Percentiles rank a stretch among this genome's conserved stretches.
Evolutionary conservation across 2,797 vertebrate genomes (phyloP).

Genomic region (Cirrhinus molitorella): DNA sequence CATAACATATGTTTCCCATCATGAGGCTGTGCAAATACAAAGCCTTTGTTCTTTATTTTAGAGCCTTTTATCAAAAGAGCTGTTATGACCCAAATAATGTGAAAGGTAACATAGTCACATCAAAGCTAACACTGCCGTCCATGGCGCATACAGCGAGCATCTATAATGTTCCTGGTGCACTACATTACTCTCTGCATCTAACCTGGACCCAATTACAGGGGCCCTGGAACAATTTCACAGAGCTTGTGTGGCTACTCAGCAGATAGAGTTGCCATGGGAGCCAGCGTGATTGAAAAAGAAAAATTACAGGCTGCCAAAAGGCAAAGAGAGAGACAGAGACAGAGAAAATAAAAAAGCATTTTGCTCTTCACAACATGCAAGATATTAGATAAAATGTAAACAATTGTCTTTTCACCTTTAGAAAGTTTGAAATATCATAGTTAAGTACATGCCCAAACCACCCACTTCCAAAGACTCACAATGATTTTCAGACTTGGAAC

Average conservation of each 20-base stretch:
- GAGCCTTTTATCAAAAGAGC: slow-evolving; percentile 36
- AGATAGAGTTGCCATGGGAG: slow-evolving; percentile 71
- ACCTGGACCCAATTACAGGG: slow-evolving; percentile 65
- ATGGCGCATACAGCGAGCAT: slow-evolving; percentile 6
- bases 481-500: neutral
- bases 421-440: slow-evolving; percentile 1
- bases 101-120: slow-evolving; percentile 35
- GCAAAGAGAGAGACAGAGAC: slow-evolving; percentile 35
- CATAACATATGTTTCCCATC: slow-evolving; percentile 1
- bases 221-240: slow-evolving; percentile 66
- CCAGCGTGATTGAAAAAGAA: slow-evolving; percentile 64
- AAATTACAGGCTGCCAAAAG: slow-evolving; percentile 70
- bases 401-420: slow-evolving; percentile 48
- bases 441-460: neutral
- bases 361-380: slow-evolving; percentile 28
- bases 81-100: slow-evolving; percentile 33
- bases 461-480: neutral
- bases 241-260: slow-evolving; percentile 65
- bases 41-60: slow-evolving; percentile 38
- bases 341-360: slow-evolving; percentile 29
- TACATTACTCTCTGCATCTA: slow-evolving; percentile 57
- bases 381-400: slow-evolving; percentile 56
- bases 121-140: slow-evolving; percentile 41
- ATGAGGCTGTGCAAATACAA: neutral
- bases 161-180: slow-evolving; percentile 40